phyloP scores from a whole-genome alignment of 2,888 invertebrate species.

The Microplitis deprimator region DNA sequence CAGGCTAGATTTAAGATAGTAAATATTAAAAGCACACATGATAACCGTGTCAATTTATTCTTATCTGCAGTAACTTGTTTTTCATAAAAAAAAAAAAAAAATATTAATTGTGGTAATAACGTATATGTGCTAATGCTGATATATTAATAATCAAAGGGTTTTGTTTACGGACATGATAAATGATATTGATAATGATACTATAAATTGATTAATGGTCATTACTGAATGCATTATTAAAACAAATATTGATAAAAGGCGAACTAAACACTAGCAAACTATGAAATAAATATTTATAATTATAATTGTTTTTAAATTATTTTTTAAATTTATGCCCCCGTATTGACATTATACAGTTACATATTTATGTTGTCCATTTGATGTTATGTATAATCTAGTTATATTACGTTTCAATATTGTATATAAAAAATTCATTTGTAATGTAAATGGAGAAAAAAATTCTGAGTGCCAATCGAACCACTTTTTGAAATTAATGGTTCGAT shows the following conservation, averaged over 20 bases:
- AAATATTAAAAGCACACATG: slow-evolving; percentile 1
- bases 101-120: neutral
- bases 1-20: slow-evolving; percentile 19
- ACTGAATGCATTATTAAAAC: neutral
- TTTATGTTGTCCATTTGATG: no score
- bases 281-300: neutral
- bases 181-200: neutral
- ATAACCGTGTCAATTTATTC: slow-evolving; percentile 9
- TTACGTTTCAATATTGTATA: no score
- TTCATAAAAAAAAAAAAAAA: neutral
- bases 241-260: neutral
- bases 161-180: neutral
- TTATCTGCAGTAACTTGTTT: neutral
- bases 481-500: no score
- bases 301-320: neutral
- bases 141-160: neutral
- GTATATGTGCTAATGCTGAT: neutral
- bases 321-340: neutral
- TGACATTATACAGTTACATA: no score
- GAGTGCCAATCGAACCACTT: no score
- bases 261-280: neutral
- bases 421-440: no score
- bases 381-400: no score
- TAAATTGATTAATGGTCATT: neutral
- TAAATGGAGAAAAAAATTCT: no score